phyloP scores from a whole-genome alignment of 2,797 vertebrate species.

The Prunella strophiata region DNA sequence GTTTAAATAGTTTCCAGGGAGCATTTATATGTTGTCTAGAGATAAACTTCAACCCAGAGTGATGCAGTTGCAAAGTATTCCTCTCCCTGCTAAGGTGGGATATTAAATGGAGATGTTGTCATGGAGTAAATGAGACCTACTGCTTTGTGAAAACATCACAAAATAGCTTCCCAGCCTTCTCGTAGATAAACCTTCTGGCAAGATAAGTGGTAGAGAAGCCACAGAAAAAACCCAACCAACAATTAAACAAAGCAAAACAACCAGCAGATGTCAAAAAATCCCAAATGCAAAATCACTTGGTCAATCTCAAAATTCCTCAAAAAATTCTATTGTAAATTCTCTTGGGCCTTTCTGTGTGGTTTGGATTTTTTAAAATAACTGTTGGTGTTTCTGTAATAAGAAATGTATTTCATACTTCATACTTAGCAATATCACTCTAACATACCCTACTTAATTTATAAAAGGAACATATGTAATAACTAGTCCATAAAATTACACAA shows the following conservation, averaged over 20 bases:
- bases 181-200: background rate
- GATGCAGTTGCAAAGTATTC: background rate
- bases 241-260: background rate
- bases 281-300: background rate
- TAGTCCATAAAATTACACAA: background rate
- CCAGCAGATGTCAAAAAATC: background rate
- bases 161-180: background rate
- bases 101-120: background rate
- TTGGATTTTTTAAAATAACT: background rate
- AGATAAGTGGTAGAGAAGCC: background rate
- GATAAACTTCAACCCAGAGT: background rate
- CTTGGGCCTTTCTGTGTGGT: background rate
- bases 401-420: background rate
- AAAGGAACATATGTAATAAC: background rate
- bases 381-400: background rate
- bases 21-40: background rate
- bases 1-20: conserved; percentile 38
- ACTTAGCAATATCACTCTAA: background rate
- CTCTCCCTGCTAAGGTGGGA: background rate
- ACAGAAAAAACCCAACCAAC: background rate
- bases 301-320: background rate
- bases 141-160: background rate
- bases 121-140: background rate
- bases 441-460: background rate
- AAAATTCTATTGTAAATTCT: background rate